These are phyloP conservation scores for Machimus rusticus DNA, from an alignment of 2,888 invertebrate species.

Conservation along the genomic window DNA sequence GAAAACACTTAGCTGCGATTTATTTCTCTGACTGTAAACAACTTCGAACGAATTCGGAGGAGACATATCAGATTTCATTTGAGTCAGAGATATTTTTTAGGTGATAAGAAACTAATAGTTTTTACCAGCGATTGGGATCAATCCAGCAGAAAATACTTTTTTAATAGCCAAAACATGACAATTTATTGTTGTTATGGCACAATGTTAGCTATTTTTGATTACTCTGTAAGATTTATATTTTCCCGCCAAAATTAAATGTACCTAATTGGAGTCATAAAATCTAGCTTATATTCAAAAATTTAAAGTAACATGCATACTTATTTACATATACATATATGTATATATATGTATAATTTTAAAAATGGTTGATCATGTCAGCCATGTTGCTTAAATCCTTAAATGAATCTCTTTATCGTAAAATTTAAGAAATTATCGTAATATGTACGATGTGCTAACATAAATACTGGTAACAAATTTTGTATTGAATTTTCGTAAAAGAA, in stretches of 20 bases:
- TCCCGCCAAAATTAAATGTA: not conserved
- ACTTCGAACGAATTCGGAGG: not conserved
- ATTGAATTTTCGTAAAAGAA: too few relatives aligned
- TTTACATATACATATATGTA: too few relatives aligned
- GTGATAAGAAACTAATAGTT: not conserved
- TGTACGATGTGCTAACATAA: too few relatives aligned
- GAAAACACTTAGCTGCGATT: constrained; percentile 20
- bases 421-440: too few relatives aligned
- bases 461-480: too few relatives aligned
- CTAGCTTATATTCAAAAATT: not conserved
- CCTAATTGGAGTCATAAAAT: too few relatives aligned
- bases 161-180: not conserved
- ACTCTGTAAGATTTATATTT: not conserved
- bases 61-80: not conserved
- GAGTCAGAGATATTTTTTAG: not conserved
- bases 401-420: too few relatives aligned
- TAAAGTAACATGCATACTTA: not conserved
- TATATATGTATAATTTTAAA: too few relatives aligned
- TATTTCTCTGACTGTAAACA: constrained; percentile 18
- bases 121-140: not conserved
- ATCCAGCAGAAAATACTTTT: not conserved
- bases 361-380: too few relatives aligned
- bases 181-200: not conserved
- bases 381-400: too few relatives aligned
- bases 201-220: not conserved